These are phyloP conservation scores for Diploptera punctata DNA, from an alignment of 2,888 invertebrate genomes.

Conservation along the genomic window DNA sequence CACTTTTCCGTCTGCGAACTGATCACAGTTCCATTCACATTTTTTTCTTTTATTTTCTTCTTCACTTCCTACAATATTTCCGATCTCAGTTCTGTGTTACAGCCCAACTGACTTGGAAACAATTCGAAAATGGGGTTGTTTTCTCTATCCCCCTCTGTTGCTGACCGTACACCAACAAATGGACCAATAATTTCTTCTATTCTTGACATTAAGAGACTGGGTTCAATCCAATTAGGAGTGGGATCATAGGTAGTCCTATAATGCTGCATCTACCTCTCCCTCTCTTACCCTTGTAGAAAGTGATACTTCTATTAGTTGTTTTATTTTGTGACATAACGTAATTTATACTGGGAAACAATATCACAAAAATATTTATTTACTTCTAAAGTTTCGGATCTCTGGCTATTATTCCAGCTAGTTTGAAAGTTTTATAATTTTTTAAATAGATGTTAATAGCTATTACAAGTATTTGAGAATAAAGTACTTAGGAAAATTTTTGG, in stretches of 20 bases:
- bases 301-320: too few relatives aligned
- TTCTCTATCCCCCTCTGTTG: background rate
- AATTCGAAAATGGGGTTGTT: constrained; percentile 10
- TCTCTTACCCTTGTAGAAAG: background rate
- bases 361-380: too few relatives aligned
- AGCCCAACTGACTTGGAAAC: background rate
- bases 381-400: too few relatives aligned
- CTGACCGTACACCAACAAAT: background rate
- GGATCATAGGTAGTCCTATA: constrained; percentile 24
- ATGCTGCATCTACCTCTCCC: background rate
- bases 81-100: background rate
- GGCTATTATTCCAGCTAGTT: too few relatives aligned
- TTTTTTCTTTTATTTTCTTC: background rate
- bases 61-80: background rate
- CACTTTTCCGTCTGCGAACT: background rate
- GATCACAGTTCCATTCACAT: background rate
- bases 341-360: too few relatives aligned
- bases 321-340: too few relatives aligned
- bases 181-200: constrained; percentile 30
- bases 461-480: too few relatives aligned
- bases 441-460: too few relatives aligned
- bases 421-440: too few relatives aligned
- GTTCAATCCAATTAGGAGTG: constrained; percentile 38
- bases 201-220: constrained; percentile 35
- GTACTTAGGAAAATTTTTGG: too few relatives aligned